Evolutionary conservation across 1,140 invertebrate genomes (phyloP).

Genomic region (Zaprionus gabonicus): DNA sequence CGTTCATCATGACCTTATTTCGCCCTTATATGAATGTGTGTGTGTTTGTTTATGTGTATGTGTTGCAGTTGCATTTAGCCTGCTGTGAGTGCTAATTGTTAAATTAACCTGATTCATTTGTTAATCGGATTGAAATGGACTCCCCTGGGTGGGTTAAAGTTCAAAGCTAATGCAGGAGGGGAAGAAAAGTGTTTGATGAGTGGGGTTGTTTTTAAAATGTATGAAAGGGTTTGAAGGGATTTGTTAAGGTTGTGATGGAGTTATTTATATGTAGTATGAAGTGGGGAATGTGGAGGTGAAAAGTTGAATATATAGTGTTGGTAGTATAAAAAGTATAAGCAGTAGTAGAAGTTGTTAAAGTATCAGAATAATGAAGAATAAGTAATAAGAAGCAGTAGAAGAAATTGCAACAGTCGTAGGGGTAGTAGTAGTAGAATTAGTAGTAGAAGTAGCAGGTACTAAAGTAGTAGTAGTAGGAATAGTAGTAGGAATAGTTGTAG

Average conservation of each 20-base stretch:
- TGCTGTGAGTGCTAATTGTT: constrained; percentile 60
- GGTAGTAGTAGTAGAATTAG: too few relatives aligned
- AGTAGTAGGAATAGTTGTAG: too few relatives aligned
- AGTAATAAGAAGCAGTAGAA: too few relatives aligned
- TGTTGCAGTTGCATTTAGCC: neutral
- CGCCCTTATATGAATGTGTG: neutral
- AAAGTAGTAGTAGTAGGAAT: too few relatives aligned
- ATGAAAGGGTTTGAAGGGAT: neutral
- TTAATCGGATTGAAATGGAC: neutral
- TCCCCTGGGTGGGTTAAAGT: neutral
- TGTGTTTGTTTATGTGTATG: constrained; percentile 3
- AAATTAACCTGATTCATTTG: constrained; percentile 38
- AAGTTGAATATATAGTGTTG: too few relatives aligned
- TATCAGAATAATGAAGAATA: too few relatives aligned
- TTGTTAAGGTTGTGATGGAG: too few relatives aligned
- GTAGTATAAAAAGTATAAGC: too few relatives aligned
- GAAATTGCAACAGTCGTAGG: too few relatives aligned
- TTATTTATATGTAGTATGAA: too few relatives aligned
- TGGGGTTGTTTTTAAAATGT: neutral
- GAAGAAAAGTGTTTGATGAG: neutral
- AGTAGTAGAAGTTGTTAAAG: neutral
- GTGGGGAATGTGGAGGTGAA: too few relatives aligned
- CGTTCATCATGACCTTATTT: constrained; percentile 24
- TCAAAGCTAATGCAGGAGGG: neutral
- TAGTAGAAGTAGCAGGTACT: too few relatives aligned